Conservation (phyloP, 2,888 invertebrate species). For the Heliconius hortense region DNA sequence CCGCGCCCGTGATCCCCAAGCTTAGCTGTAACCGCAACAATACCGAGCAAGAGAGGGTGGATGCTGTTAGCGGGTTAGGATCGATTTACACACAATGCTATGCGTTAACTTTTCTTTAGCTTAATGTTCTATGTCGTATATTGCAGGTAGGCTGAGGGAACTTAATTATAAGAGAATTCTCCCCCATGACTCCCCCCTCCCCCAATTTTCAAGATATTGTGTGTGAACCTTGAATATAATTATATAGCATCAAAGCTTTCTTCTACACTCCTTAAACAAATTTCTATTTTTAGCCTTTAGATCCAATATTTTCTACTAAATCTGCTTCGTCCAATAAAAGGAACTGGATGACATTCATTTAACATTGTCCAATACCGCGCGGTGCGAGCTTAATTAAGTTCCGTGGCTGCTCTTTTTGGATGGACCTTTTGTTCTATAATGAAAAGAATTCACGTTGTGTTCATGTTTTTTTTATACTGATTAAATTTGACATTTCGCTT, state of each 20-base stretch:
- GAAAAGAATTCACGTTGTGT: slow-evolving; percentile 32
- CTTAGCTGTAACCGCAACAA: slow-evolving; percentile 45
- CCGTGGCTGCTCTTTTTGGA: slow-evolving; percentile 37
- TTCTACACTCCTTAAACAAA: background rate
- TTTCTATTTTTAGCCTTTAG: background rate
- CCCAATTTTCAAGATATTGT: too few species aligned
- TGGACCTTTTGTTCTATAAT: slow-evolving; percentile 33
- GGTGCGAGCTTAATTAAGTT: background rate
- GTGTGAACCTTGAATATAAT: too few species aligned
- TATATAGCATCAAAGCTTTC: background rate
- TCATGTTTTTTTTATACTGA: slow-evolving; percentile 24
- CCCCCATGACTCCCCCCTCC: too few species aligned
- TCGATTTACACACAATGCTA: background rate
- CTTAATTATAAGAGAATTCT: too few species aligned
- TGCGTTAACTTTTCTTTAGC: background rate
- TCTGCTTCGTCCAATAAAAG: background rate
- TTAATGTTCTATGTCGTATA: background rate
- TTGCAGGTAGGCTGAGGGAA: too few species aligned
- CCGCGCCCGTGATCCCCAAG: slow-evolving; percentile 40
- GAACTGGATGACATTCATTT: slow-evolving; percentile 1
- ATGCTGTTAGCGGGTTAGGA: slow-evolving; percentile 21
- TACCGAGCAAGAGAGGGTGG: slow-evolving; percentile 42
- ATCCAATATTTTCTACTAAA: background rate
- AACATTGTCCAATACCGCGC: background rate
- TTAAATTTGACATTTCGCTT: slow-evolving; percentile 22